phyloP scores from a whole-genome alignment of 2,888 invertebrate species.

The Galerucella pusilla region DNA sequence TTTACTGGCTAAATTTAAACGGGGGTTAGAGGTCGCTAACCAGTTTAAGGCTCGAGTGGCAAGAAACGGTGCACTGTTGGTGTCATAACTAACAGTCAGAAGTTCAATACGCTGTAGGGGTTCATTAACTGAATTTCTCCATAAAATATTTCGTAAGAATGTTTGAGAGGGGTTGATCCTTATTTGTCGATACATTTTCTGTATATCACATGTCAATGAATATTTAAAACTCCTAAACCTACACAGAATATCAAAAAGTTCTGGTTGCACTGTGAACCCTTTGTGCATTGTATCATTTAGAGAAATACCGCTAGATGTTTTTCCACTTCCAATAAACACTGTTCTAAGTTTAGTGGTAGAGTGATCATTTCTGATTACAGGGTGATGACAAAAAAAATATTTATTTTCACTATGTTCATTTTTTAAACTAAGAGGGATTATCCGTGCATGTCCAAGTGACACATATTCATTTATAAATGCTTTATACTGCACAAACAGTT shows the following conservation, averaged over 20 bases:
- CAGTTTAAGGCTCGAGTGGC: too few relatives aligned
- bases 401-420: slow-evolving; percentile 4
- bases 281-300: slow-evolving; percentile 25
- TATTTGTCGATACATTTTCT: slow-evolving; percentile 36
- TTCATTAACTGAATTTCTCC: too few relatives aligned
- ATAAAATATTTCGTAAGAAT: too few relatives aligned
- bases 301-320: slow-evolving; percentile 39
- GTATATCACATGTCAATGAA: slow-evolving; percentile 37
- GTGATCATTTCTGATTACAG: slow-evolving; percentile 16
- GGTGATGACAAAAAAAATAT: slow-evolving; percentile 9
- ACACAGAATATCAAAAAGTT: slow-evolving; percentile 12
- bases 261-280: slow-evolving; percentile 23
- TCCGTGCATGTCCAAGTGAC: background rate
- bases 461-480: slow-evolving; percentile 2
- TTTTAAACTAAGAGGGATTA: slow-evolving; percentile 1
- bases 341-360: too few relatives aligned
- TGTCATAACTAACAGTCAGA: too few relatives aligned
- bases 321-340: background rate
- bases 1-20: too few relatives aligned
- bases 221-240: slow-evolving; percentile 10
- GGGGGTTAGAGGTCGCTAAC: background rate
- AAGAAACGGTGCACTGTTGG: too few relatives aligned
- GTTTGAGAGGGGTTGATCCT: slow-evolving; percentile 21
- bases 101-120: too few relatives aligned
- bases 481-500: slow-evolving; percentile 1